Conservation (phyloP, 2,888 invertebrate genomes). For the Pandemis corylana region DNA sequence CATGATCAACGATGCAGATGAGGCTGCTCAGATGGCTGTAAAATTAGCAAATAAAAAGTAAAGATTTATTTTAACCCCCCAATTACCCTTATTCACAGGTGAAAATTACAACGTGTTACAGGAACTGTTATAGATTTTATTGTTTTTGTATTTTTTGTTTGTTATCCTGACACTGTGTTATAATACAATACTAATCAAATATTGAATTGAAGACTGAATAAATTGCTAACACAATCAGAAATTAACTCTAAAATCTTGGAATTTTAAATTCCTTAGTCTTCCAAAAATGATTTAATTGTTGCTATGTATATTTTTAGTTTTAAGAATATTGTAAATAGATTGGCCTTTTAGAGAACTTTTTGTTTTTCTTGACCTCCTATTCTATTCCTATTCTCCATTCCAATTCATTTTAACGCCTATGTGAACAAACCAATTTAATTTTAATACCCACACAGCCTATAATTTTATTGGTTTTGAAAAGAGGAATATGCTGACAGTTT, state of each 20-base stretch:
- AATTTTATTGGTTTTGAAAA: no score
- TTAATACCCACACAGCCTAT: no score
- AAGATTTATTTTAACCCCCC: slow-evolving; percentile 2
- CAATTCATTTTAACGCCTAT: no score
- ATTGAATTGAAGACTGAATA: slow-evolving; percentile 38
- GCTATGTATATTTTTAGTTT: slow-evolving; percentile 37
- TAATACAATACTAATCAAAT: slow-evolving; percentile 15
- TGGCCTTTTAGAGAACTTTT: slow-evolving; percentile 49
- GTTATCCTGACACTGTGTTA: background rate
- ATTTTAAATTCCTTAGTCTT: slow-evolving; percentile 39
- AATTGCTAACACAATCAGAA: slow-evolving; percentile 46
- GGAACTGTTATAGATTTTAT: slow-evolving; percentile 18
- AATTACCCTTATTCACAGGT: slow-evolving; percentile 25
- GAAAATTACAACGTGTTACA: slow-evolving; percentile 14
- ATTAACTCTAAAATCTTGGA: slow-evolving; percentile 26
- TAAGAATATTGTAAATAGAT: slow-evolving; percentile 59
- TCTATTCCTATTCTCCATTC: no score
- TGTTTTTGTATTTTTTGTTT: slow-evolving; percentile 5
- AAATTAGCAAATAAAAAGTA: slow-evolving; percentile 59
- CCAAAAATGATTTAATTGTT: slow-evolving; percentile 48
- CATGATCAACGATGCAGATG: slow-evolving; percentile 94
- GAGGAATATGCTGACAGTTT: no score
- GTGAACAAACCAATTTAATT: no score
- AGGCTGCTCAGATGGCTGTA: slow-evolving; percentile 96
- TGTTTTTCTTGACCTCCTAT: background rate